A percentile compares a stretch with the other conserved stretches of the same genome.
These are phyloP conservation scores for Galerucella nymphaeae DNA, from an alignment of 2,888 invertebrate species.

Conservation along the genomic window DNA sequence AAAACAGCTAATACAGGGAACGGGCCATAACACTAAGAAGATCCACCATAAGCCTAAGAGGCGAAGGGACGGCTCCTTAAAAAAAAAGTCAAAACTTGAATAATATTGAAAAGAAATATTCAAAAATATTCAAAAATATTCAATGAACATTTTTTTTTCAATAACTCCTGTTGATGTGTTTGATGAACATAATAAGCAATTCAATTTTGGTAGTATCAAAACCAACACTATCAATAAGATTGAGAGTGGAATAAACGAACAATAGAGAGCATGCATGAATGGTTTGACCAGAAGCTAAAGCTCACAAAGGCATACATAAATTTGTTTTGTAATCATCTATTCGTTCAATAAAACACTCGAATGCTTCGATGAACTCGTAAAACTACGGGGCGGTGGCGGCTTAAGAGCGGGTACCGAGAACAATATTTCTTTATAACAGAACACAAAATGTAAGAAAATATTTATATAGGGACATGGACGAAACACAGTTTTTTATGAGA, in stretches of 20 bases:
- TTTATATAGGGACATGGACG: background rate
- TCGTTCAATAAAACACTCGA: slow-evolving; percentile 27
- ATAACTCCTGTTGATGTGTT: background rate
- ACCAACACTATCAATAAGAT: slow-evolving; percentile 3
- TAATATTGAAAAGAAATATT: too few relatives aligned
- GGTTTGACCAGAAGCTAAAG: slow-evolving; percentile 29
- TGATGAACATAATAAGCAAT: background rate
- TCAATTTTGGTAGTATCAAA: slow-evolving; percentile 15
- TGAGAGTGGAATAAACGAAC: slow-evolving; percentile 17
- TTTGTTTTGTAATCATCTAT: slow-evolving; percentile 30
- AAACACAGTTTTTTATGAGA: background rate
- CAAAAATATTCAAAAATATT: too few relatives aligned
- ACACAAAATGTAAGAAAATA: background rate
- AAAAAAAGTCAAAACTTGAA: too few relatives aligned
- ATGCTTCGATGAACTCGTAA: slow-evolving; percentile 26
- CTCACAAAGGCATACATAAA: slow-evolving; percentile 25
- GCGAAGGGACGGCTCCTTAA: too few relatives aligned
- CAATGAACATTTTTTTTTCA: too few relatives aligned
- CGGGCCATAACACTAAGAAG: too few relatives aligned
- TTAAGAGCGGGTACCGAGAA: background rate
- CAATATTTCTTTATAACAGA: background rate
- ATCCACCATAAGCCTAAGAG: too few relatives aligned
- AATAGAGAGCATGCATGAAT: slow-evolving; percentile 23
- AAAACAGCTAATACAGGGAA: too few relatives aligned
- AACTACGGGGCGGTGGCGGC: slow-evolving; percentile 5